Evolutionary conservation across 2,113 vertebrate genomes (phyloP).

Genomic region (Opisthocomus hoazin): DNA sequence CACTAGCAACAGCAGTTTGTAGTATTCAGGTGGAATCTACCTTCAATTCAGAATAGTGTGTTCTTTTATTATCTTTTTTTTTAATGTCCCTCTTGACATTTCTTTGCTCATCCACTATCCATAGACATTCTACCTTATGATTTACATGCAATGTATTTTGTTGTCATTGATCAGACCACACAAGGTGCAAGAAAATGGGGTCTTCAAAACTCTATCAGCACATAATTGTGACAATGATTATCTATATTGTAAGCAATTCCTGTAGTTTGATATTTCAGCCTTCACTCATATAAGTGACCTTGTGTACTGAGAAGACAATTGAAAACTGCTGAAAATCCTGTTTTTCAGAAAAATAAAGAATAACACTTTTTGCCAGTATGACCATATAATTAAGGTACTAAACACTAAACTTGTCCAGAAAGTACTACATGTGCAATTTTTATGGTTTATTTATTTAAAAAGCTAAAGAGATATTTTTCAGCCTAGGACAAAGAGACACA

Average conservation of each 20-base stretch:
- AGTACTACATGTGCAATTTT: background rate
- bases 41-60: background rate
- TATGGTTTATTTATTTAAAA: background rate
- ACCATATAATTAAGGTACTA: background rate
- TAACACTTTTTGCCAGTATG: background rate
- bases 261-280: background rate
- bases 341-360: background rate
- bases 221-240: background rate
- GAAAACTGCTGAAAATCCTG: background rate
- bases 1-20: background rate
- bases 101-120: background rate
- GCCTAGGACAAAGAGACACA: background rate
- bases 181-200: background rate
- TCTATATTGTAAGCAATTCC: background rate
- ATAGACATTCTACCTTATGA: background rate
- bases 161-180: background rate
- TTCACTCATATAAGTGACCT: background rate
- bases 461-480: background rate
- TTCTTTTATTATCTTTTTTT: background rate
- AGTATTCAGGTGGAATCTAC: background rate
- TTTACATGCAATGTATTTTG: background rate
- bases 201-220: background rate
- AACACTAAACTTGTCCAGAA: background rate
- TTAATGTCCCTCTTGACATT: background rate
- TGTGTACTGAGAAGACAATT: background rate